Percentiles rank a stretch among this genome's conserved stretches.
These are phyloP conservation scores for Notamacropus eugenii DNA, from an alignment of 2,797 vertebrate genomes.

Conservation along the genomic window DNA sequence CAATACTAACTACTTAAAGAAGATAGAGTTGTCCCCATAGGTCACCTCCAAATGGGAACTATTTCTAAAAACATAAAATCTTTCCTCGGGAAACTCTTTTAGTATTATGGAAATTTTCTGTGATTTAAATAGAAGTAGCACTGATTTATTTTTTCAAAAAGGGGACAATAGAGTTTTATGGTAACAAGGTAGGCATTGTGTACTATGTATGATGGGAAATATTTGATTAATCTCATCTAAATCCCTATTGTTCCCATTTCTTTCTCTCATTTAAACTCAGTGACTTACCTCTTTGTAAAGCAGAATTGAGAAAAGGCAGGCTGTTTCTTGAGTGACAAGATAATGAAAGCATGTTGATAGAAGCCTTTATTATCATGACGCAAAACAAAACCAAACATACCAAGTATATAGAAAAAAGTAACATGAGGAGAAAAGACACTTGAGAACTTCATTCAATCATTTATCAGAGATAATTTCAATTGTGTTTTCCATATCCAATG, in stretches of 20 bases:
- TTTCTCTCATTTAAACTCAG: background rate
- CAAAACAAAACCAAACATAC: background rate
- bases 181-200: background rate
- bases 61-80: slow-evolving; percentile 19
- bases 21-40: background rate
- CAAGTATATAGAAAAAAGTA: background rate
- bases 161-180: background rate
- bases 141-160: background rate
- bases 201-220: background rate
- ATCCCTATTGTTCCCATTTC: background rate
- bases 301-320: background rate
- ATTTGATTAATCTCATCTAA: background rate
- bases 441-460: background rate
- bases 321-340: slow-evolving; percentile 26
- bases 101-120: background rate
- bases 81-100: background rate
- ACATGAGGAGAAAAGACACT: background rate
- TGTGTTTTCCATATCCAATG: background rate
- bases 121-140: background rate
- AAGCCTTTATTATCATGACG: background rate
- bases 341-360: background rate
- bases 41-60: background rate
- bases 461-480: background rate
- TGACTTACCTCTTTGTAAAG: slow-evolving; percentile 5
- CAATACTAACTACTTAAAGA: background rate